phyloP scores from a whole-genome alignment of 2,113 vertebrate genomes.

The Istiophorus platypterus region DNA sequence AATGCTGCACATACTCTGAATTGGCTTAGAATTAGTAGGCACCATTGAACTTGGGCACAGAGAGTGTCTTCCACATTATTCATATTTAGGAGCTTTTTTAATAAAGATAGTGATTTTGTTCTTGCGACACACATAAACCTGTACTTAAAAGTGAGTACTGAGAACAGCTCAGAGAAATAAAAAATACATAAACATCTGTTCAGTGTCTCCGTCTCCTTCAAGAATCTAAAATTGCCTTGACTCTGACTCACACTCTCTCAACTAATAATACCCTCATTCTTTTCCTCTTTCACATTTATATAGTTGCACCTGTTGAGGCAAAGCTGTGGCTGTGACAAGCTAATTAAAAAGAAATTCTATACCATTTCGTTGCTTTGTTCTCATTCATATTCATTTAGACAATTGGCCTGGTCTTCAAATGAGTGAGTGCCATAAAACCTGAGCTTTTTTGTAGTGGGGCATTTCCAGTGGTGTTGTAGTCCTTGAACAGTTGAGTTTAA shows the following conservation, averaged over 20 bases:
- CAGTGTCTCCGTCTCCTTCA: too few species aligned
- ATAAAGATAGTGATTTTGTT: background rate
- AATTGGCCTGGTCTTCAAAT: conserved; percentile 29
- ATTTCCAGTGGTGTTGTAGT: conserved; percentile 14
- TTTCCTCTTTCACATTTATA: background rate
- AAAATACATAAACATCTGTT: background rate
- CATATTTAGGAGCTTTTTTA: background rate
- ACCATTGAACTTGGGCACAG: background rate
- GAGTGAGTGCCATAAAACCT: conserved; percentile 37
- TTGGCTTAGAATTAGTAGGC: background rate
- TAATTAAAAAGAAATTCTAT: conserved; percentile 36
- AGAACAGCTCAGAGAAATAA: background rate
- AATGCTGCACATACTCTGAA: too few species aligned
- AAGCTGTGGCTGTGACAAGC: background rate
- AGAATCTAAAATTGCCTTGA: background rate
- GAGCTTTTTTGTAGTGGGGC: conserved; percentile 21
- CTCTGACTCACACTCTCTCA: background rate
- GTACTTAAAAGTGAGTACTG: background rate
- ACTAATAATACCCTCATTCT: background rate
- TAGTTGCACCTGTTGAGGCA: conserved; percentile 27
- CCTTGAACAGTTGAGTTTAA: conserved; percentile 15
- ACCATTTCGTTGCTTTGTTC: conserved; percentile 36
- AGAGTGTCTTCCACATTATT: background rate
- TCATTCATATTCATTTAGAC: conserved; percentile 35
- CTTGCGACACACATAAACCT: too few species aligned